Percentiles rank a stretch among this genome's conserved stretches.
These are phyloP conservation scores for Eurosta solidaginis DNA, from an alignment of 1,140 invertebrate genomes.

Conservation along the genomic window DNA sequence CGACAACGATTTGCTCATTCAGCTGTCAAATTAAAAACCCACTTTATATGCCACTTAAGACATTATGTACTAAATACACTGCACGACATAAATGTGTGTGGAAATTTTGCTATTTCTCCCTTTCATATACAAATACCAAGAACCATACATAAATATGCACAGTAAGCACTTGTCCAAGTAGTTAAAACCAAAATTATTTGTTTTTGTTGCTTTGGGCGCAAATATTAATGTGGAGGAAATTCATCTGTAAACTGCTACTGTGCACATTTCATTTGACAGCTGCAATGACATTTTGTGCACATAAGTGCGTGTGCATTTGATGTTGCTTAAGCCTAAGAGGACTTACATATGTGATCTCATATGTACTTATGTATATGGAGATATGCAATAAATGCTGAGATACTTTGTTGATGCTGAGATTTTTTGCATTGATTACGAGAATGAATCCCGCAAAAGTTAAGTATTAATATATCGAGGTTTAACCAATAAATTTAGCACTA, in stretches of 20 bases:
- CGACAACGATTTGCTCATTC: background rate
- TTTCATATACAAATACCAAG: background rate
- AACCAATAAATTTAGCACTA: too few relatives aligned
- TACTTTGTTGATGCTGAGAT: too few relatives aligned
- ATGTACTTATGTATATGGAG: background rate
- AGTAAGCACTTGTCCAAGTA: background rate
- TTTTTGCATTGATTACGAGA: too few relatives aligned
- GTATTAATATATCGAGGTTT: too few relatives aligned
- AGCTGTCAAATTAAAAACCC: slow-evolving; percentile 7
- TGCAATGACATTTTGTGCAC: slow-evolving; percentile 20
- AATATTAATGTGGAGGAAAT: background rate
- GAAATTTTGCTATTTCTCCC: background rate
- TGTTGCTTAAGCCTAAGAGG: background rate
- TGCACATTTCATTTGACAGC: slow-evolving; percentile 17
- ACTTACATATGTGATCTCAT: too few relatives aligned
- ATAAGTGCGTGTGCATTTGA: background rate
- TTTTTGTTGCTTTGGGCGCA: background rate
- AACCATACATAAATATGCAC: background rate
- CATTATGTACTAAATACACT: background rate
- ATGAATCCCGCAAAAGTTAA: too few relatives aligned
- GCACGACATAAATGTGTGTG: background rate
- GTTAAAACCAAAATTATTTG: background rate
- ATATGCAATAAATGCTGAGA: too few relatives aligned
- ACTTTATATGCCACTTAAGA: background rate
- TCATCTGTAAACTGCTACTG: background rate